Evolutionary conservation across 2,113 vertebrate species (phyloP).

Genomic region (Semnornis frantzii): DNA sequence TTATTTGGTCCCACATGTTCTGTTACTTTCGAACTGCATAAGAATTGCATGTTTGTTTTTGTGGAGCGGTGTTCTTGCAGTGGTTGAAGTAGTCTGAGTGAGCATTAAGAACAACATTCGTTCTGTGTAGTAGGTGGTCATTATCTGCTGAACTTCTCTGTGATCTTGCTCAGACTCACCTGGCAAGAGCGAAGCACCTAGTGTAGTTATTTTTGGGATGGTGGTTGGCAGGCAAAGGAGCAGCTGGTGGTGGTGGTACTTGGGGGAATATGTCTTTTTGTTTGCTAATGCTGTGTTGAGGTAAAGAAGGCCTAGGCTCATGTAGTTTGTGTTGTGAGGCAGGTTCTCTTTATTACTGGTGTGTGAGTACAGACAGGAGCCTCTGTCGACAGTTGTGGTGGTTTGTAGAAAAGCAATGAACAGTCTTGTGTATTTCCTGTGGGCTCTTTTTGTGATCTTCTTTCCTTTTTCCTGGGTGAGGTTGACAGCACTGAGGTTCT

Average conservation of each 20-base stretch:
- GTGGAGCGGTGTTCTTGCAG: not conserved
- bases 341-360: not conserved
- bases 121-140: accelerated
- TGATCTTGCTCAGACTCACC: not conserved
- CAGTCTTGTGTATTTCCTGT: not conserved
- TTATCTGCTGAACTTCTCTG: not conserved
- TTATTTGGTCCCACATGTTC: not conserved
- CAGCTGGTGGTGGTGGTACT: not conserved
- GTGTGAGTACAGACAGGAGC: not conserved
- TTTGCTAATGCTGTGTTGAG: not conserved
- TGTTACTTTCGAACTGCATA: not conserved
- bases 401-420: not conserved
- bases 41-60: not conserved
- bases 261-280: not conserved
- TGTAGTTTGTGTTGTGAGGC: not conserved
- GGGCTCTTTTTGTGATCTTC: not conserved
- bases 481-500: not conserved
- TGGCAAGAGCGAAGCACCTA: not conserved
- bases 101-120: not conserved
- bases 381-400: not conserved
- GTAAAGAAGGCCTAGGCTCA: not conserved
- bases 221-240: not conserved
- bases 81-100: not conserved
- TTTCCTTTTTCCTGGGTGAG: not conserved
- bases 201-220: not conserved